phyloP scores from a whole-genome alignment of 2,113 vertebrate species.

The Tursiops truncatus region DNA sequence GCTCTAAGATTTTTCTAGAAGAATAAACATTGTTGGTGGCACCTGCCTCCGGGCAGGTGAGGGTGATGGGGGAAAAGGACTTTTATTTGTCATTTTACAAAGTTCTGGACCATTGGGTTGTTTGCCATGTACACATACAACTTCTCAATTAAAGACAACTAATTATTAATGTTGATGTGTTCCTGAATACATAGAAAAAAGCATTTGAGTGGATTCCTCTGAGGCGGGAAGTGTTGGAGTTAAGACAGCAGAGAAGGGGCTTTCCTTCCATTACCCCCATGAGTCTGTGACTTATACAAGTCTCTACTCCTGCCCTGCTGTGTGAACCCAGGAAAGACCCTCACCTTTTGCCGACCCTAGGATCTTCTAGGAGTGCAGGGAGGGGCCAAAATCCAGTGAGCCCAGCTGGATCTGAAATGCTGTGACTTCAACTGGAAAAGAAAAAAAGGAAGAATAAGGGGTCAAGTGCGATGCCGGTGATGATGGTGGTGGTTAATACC shows the following conservation, averaged over 20 bases:
- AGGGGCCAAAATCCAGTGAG: not conserved
- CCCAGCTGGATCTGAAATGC: not conserved
- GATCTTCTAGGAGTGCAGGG: not conserved
- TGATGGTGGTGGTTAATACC: not conserved
- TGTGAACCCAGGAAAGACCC: not conserved
- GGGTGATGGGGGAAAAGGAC: not conserved
- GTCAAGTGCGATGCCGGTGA: accelerated
- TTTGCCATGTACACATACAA: accelerated
- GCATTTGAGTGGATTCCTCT: not conserved
- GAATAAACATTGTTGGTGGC: not conserved
- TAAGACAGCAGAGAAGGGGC: not conserved
- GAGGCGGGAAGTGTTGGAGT: not conserved
- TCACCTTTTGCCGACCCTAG: not conserved
- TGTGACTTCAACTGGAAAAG: not conserved
- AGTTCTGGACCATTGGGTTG: not conserved
- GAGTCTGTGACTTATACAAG: not conserved
- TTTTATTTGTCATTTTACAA: no score
- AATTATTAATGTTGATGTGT: not conserved
- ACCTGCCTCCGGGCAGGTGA: not conserved
- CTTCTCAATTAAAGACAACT: not conserved
- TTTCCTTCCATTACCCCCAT: not conserved
- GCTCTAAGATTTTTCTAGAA: not conserved
- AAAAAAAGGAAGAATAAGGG: not conserved
- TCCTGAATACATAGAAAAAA: not conserved
- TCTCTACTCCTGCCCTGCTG: not conserved